A percentile compares a stretch with the other conserved stretches of the same genome.
Conservation (phyloP, 1,140 invertebrate species). For the Drosophila malerkotliana region DNA sequence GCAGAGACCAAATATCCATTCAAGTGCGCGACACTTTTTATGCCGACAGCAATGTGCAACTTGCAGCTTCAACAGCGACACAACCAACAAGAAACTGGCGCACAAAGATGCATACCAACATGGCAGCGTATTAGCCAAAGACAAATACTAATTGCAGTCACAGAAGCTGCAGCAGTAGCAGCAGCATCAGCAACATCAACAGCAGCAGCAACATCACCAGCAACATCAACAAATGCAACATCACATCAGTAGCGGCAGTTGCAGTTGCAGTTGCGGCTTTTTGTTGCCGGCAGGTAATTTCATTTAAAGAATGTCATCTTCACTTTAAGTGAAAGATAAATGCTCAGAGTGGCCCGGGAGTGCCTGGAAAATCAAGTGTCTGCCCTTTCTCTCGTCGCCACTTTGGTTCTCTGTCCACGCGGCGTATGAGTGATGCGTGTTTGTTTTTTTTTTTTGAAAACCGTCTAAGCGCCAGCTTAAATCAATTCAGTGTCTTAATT, state of each 20-base stretch:
- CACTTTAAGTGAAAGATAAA: slow-evolving; percentile 84
- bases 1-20: slow-evolving; percentile 66
- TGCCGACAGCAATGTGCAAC: slow-evolving; percentile 24
- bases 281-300: slow-evolving; percentile 82
- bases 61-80: slow-evolving; percentile 17
- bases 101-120: slow-evolving; percentile 74
- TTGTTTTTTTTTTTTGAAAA: slow-evolving; percentile 38
- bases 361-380: slow-evolving; percentile 55
- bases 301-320: slow-evolving; percentile 84
- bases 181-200: slow-evolving; percentile 52
- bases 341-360: slow-evolving; percentile 51
- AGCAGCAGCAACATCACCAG: slow-evolving; percentile 38
- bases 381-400: slow-evolving; percentile 56
- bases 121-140: slow-evolving; percentile 82
- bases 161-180: slow-evolving; percentile 40
- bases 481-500: slow-evolving; percentile 28
- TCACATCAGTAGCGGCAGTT: slow-evolving; percentile 28
- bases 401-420: slow-evolving; percentile 38
- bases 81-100: slow-evolving; percentile 53
- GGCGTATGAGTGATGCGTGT: slow-evolving; percentile 67
- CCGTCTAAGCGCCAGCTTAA: slow-evolving; percentile 16
- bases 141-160: slow-evolving; percentile 83
- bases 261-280: slow-evolving; percentile 41
- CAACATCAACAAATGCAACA: slow-evolving; percentile 31
- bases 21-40: slow-evolving; percentile 67